A percentile compares a stretch with the other conserved stretches of the same genome.
Conservation (phyloP, 2,113 vertebrate genomes). For the Peromyscus polionotus region DNA sequence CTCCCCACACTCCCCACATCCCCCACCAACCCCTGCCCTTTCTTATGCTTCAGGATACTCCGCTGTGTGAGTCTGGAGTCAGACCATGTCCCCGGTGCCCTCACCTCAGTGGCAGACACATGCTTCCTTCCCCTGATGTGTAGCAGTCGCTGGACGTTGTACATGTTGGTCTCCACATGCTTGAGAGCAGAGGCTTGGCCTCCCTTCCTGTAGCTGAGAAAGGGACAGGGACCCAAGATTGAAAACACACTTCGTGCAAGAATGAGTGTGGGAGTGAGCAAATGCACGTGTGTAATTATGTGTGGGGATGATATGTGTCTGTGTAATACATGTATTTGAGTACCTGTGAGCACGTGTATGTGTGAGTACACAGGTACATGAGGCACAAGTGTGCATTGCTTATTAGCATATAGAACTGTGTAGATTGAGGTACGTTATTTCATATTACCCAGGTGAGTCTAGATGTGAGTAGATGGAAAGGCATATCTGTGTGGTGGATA, state of each 20-base stretch:
- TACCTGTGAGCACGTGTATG: background rate
- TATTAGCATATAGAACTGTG: background rate
- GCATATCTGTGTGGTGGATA: background rate
- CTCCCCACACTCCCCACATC: accelerated
- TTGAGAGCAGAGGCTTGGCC: slow-evolving; percentile 89
- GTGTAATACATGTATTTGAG: background rate
- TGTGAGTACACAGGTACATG: background rate
- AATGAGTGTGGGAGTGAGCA: background rate
- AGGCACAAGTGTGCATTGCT: background rate
- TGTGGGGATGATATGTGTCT: background rate
- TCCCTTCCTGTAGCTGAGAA: slow-evolving; percentile 91
- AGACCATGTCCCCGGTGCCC: background rate
- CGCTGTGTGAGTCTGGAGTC: accelerated
- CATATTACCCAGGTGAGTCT: background rate
- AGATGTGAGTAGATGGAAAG: background rate
- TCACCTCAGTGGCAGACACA: slow-evolving; percentile 89
- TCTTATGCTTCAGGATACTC: background rate
- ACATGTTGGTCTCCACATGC: slow-evolving; percentile 87
- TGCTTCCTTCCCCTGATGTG: slow-evolving; percentile 90
- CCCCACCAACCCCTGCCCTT: background rate
- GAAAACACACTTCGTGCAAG: accelerated
- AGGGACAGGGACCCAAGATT: background rate
- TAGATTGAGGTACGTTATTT: no score
- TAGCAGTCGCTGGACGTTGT: slow-evolving; percentile 90
- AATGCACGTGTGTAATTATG: accelerated